Evolutionary conservation across 2,113 vertebrate genomes (phyloP), one percentile per base, ranked within the genome.

Genomic region (Falco punctatus): DNA sequence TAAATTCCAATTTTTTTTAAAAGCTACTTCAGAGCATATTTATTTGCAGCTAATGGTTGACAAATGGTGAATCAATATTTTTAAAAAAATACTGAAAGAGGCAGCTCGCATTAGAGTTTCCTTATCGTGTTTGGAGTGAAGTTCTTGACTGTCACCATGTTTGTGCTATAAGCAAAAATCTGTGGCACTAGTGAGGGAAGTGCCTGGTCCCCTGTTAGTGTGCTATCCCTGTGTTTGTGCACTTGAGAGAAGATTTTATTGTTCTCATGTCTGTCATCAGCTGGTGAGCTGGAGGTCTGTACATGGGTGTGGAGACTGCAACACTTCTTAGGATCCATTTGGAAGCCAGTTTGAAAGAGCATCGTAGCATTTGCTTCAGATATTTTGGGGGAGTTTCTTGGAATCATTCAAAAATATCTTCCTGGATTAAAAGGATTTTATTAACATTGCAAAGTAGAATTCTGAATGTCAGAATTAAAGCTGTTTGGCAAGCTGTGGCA

Each of bases 391-490:
- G 28, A 20, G 30, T 61, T 48, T 27, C 11, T 57, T 91, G 64
- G 80, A 86, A 66, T 15, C 2, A 2, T 59, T 84, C 14, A 61
- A 38, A 54, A 70, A 86, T 58, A 69, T 30, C 9, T 7, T 58
- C 28, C 64, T 28, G 23, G 38, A n/a, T 84, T 59, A 64, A 74
- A 91, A 78, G 48, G 74, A 67, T 89, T 74, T 81, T 89, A 91
- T 91, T 92, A 92, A 72, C 48, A 55, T 74, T 67, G 69, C 55
- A 79, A 94, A 92, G 33, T 18, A 81, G 86, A 74, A 78, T 86
- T 78, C 28, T 71, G 77, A 92, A 78, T 86, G 77, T 86, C 80
- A 91, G 67, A 73, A 80, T 62, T 83, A 83, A 88, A 94, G 80
- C 75, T 86, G 72, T n/a, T 83, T 81, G 72, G 88, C 54, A 96